A percentile compares a stretch with the other conserved stretches of the same genome.
Evolutionary conservation across 2,888 invertebrate genomes (phyloP).

Genomic region (Archips crataeganus): DNA sequence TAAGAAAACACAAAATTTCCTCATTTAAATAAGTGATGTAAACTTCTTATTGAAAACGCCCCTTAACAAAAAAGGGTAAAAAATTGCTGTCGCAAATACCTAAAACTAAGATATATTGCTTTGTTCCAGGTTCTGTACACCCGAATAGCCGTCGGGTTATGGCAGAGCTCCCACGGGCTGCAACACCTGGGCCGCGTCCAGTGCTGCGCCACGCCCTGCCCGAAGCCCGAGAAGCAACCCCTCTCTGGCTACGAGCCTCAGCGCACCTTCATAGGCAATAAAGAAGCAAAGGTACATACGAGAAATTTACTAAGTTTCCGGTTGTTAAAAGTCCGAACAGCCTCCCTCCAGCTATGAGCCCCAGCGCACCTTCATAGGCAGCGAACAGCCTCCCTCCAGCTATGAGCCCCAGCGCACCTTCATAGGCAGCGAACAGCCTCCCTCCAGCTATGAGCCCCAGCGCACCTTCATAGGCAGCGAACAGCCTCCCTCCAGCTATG

Average conservation of each 20-base stretch:
- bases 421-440: slow-evolving; percentile 29
- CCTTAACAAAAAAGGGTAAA: neutral
- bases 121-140: slow-evolving; percentile 90
- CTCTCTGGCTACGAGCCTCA: slow-evolving; percentile 60
- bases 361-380: too few relatives aligned
- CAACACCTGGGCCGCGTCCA: slow-evolving; percentile 78
- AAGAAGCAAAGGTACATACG: slow-evolving; percentile 66
- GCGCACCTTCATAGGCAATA: slow-evolving; percentile 65
- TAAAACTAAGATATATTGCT: neutral
- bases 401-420: too few relatives aligned
- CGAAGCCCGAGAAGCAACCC: slow-evolving; percentile 62
- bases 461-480: slow-evolving; percentile 66
- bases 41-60: neutral
- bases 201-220: slow-evolving; percentile 74
- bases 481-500: slow-evolving; percentile 52
- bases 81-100: neutral
- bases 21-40: too few relatives aligned
- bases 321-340: too few relatives aligned
- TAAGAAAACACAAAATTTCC: too few relatives aligned
- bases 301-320: neutral
- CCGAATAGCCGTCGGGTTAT: slow-evolving; percentile 93
- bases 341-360: too few relatives aligned
- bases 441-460: slow-evolving; percentile 60
- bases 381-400: neutral
- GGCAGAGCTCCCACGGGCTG: slow-evolving; percentile 90